Base-by-base conservation (phyloP, 2,113 vertebrate species). In the Bambusicola thoracicus region DNA sequence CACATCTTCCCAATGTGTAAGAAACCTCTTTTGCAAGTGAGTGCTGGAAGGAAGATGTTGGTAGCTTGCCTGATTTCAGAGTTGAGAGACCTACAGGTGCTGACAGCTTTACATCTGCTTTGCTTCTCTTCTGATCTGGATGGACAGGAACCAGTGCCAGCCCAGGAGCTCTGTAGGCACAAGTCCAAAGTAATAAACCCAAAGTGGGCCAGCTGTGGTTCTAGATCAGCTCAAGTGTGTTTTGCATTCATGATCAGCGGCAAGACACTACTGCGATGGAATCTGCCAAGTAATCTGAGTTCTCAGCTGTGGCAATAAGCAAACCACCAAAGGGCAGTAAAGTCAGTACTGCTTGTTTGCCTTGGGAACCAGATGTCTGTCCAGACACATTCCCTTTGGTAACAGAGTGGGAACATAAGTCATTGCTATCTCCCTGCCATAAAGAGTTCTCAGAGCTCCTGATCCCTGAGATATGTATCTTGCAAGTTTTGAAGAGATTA, bases 291-390 rank as follows among this genome's bases (percentile, higher is more conserved):
- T 68, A 93, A 94, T 92, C 69, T 55, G 41, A 88, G 68, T 88
- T 96, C 82, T 73, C 93, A 96, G 95, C 90, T 96, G 95, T 92
- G 90, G 76, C 83, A 94, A 93, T 75, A 96, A 83, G 51, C 82
- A 93, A 85, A 94, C 75, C 88, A 95, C 92, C 85, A 83, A 75
- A 94, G 73, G 73, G 79, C 38, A 56, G 85, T 83, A 55, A 86
- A 84, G 88, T 93, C 88, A 95, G 81, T 94, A 93, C 94, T 93
- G 69, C 32, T 92, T 11, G 0, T 92, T 93, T 96, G 76, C 65
- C 95, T 81, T 88, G 83, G 90, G 88, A 94, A 93, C 73, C 25
- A 92, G 77, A 81, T 34, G 36, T 88, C 81, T 92, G 96, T 69
- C 85, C 80, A 88, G 88, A 84, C 76, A 55, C 17, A 4, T 70